These are phyloP conservation scores for Actias luna DNA, from an alignment of 2,888 invertebrate genomes.

Conservation along the genomic window DNA sequence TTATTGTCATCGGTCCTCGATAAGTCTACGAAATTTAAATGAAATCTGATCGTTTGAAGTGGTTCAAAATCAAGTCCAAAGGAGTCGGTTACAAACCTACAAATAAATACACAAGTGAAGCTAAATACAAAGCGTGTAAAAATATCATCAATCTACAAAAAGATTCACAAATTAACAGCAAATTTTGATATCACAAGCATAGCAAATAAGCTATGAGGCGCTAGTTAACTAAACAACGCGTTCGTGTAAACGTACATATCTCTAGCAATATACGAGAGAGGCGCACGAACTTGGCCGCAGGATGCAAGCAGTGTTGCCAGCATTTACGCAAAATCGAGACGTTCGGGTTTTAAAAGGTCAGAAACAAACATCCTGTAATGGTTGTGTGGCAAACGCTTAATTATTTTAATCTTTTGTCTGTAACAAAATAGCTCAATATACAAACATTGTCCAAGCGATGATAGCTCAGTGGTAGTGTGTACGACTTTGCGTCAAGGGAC, in stretches of 20 bases:
- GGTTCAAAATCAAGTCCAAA: too few relatives aligned
- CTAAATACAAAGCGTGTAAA: not conserved
- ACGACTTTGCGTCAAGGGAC: too few relatives aligned
- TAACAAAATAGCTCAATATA: too few relatives aligned
- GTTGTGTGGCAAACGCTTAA: not conserved
- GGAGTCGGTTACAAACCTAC: too few relatives aligned
- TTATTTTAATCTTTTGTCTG: not conserved
- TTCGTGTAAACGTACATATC: conserved; percentile 54
- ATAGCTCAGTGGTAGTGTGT: too few relatives aligned
- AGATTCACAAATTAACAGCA: conserved; percentile 14
- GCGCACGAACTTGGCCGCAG: conserved; percentile 30
- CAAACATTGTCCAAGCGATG: too few relatives aligned
- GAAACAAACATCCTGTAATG: not conserved
- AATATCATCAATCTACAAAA: not conserved
- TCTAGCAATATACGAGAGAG: conserved; percentile 51
- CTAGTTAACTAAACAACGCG: not conserved
- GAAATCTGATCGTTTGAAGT: too few relatives aligned
- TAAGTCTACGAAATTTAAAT: too few relatives aligned
- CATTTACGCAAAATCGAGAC: not conserved
- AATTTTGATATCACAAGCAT: conserved; percentile 52
- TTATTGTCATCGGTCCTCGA: too few relatives aligned
- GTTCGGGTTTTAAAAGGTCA: not conserved
- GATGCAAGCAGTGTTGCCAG: conserved; percentile 21
- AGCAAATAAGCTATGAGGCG: not conserved
- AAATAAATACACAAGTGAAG: too few relatives aligned